Evolutionary conservation across 2,888 invertebrate species (phyloP), one percentile per base, ranked within the genome.

Genomic region (Cacoxenus indagator): DNA sequence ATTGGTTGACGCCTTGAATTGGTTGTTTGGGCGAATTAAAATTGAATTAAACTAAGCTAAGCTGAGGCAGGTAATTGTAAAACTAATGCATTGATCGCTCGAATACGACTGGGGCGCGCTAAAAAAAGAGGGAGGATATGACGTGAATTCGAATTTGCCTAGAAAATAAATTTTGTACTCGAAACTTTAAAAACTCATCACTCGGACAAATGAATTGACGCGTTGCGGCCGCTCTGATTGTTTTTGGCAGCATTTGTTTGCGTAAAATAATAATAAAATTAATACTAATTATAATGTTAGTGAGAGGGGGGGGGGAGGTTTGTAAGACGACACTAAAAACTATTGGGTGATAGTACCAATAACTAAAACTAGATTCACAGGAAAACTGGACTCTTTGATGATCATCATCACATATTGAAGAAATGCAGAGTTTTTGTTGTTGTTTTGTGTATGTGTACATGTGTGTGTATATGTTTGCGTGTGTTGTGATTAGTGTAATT

Each of bases 321-420:
- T 67, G 76, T 74, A 72, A 67, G 67, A 54, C 9, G 22, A 54
- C 51, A 65, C 31, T 61, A 61, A 61, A 70, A 81, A 73, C 78
- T 73, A 70, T 73, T 73, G 77, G 78, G 77, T 80, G 70, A 76
- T 77, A 72, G 29, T 22, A 57, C 57, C 57, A 29, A 14, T 62
- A 75, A 74, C 73, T 80, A 80, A 78, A 82, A 76, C 81, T 80
- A 82, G 80, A 80, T 80, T 80, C 80, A 80, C 80, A 80, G 82
- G 78, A 80, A n/a, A 80, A 80, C 75, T 77, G 80, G 80, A 80
- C 82, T 62, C 45, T 81, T 76, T 80, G 80, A 80, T 80, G 81
- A 80, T 80, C 81, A 80, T 78, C 82, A 80, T 81, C 61, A 62
- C 61, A 45, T 62, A 62, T 45, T 43, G 45, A 62, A 62, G 45